These are phyloP conservation scores for Manacus vitellinus DNA, from an alignment of 2,113 vertebrate genomes.

Conservation along the genomic window DNA sequence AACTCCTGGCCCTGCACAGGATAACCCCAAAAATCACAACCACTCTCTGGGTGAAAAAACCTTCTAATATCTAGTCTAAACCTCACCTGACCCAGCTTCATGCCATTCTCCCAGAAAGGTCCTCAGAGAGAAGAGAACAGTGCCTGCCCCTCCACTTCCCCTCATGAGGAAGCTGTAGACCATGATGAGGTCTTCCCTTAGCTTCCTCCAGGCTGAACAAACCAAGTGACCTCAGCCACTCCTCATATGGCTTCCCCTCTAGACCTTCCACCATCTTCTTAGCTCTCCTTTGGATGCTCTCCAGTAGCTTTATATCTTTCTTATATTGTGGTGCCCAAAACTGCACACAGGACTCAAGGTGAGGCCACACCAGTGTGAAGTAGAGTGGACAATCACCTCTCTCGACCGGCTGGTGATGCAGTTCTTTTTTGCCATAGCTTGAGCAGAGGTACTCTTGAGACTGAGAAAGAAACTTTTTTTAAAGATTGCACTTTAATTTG, in stretches of 20 bases:
- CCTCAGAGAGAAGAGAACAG: not conserved
- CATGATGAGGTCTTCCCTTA: not conserved
- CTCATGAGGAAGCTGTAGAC: not conserved
- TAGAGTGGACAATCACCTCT: not conserved
- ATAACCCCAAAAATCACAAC: not conserved
- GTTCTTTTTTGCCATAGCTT: not conserved
- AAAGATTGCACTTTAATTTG: not conserved
- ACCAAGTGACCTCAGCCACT: not conserved
- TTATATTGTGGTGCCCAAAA: not conserved
- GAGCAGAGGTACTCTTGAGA: not conserved
- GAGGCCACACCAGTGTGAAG: not conserved
- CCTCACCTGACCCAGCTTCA: not conserved
- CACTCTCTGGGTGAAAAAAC: not conserved
- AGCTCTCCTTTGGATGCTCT: not conserved
- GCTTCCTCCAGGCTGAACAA: not conserved
- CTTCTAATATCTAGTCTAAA: not conserved
- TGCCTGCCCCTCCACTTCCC: not conserved
- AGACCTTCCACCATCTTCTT: not conserved
- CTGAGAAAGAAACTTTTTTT: not conserved
- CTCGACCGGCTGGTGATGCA: accelerated
- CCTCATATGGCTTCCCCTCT: not conserved
- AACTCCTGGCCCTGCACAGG: not conserved
- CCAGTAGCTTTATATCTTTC: not conserved
- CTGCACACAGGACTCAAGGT: not conserved
- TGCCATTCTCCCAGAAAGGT: not conserved